Evolutionary conservation across 2,888 invertebrate genomes (phyloP), one percentile per base, ranked within the genome.

Genomic region (Megastigmus dorsalis): DNA sequence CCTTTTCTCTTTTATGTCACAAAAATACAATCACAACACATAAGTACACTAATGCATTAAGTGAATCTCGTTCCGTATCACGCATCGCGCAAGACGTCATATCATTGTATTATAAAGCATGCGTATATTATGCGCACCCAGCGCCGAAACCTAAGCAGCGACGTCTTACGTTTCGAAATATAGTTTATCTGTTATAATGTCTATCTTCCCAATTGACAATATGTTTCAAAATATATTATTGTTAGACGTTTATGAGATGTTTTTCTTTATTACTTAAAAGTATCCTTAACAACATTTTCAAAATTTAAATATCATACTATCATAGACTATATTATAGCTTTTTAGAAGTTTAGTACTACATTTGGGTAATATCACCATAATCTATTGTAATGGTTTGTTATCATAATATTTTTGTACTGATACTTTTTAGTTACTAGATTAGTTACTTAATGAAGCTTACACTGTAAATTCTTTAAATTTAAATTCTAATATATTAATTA

Each of bases 161-260:
- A 81, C 79, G 82, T 83, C 84, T 82, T 84, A 84, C 79, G 84
- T 84, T 85, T 85, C 81, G 79, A 84, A 83, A 84, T 83, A 82
- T 83, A 82, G 81, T 82, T 82, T 78, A 86, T 86, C 81, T 85
- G 83, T 86, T 86, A 84, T 82, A 84, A 86, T 86, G 85, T 86
- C 84, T 85, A 84, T 86, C 81, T 83, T 82, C 83, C 83, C 84
- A 82, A 86, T 86, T 84, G 86, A 86, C 85, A 85, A 86, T 87
- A 87, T 86, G 85, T 85, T 86, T 83, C 81, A 82, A 87, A 85
- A 85, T 86, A 87, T 86, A 86, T 86, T 80, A 86, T 85, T 86
- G 86, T 87, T 87, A 86, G 86, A 85, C 84, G 82, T 86, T 86
- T 3, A 66, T 59, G 28, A 43, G 26, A 33, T 65, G 28, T 57